Conservation (phyloP, 1,140 invertebrate genomes). For the Lerema accius region DNA sequence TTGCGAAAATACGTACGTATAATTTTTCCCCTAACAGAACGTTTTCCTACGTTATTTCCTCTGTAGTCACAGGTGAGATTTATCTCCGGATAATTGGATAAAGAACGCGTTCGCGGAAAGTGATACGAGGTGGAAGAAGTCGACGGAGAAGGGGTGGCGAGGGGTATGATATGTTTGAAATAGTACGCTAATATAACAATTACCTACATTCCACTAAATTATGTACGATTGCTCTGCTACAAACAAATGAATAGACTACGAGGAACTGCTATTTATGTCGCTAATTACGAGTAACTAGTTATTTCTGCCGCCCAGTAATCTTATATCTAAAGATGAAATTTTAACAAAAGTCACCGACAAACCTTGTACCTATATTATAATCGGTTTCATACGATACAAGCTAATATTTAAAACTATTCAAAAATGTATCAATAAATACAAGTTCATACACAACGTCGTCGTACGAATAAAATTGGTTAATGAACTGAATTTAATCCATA, state of each 20-base stretch:
- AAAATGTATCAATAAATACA: no score
- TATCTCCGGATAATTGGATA: constrained; percentile 81
- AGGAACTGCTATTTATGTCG: no score
- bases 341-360: no score
- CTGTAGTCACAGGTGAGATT: constrained; percentile 79
- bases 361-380: no score
- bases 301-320: no score
- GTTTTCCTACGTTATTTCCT: constrained; percentile 73
- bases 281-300: no score
- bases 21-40: constrained; percentile 68
- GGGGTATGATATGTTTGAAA: constrained; percentile 48
- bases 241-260: not conserved
- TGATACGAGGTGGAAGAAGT: constrained; percentile 73
- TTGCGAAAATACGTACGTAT: constrained; percentile 57
- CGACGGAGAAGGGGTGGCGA: constrained; percentile 46
- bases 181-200: constrained; percentile 24
- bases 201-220: constrained; percentile 11
- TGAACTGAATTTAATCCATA: constrained; percentile 10
- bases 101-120: constrained; percentile 77
- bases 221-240: no score
- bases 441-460: not conserved
- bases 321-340: no score
- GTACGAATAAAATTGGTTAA: not conserved
- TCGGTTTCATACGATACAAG: no score
- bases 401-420: no score